Percentiles rank a stretch among this genome's conserved stretches.
These are phyloP conservation scores for Melozone crissalis DNA, from an alignment of 2,113 vertebrate species.

Conservation along the genomic window DNA sequence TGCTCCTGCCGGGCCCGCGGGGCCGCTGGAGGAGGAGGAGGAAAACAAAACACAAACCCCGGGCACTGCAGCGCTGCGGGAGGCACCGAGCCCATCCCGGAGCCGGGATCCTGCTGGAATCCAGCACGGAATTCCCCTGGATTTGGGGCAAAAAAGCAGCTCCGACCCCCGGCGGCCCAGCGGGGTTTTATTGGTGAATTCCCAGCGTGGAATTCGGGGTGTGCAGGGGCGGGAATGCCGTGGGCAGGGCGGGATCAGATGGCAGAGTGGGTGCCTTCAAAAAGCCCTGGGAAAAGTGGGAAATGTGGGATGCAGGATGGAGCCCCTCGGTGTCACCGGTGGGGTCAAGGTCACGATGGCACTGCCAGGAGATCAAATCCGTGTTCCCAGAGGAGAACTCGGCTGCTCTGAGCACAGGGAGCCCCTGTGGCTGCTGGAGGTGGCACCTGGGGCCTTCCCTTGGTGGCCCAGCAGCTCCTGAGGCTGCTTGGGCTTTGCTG, in stretches of 20 bases:
- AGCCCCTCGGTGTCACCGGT: not conserved
- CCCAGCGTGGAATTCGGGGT: not conserved
- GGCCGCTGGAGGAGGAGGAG: not conserved
- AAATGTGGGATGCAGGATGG: not conserved
- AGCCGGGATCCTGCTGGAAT: not conserved
- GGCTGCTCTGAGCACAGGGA: not conserved
- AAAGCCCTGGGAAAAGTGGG: not conserved
- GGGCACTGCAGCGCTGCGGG: slow-evolving; percentile 18
- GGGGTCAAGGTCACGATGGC: not conserved
- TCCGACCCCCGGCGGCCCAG: not conserved
- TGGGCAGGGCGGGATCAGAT: not conserved
- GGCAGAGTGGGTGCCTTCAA: not conserved
- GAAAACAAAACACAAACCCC: not conserved
- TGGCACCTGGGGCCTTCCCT: accelerated
- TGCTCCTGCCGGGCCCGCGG: not conserved
- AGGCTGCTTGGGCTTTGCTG: not conserved
- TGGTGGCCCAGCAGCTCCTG: not conserved
- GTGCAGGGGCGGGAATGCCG: not conserved
- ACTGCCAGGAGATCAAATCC: not conserved
- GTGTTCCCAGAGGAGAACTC: accelerated
- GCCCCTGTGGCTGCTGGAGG: not conserved
- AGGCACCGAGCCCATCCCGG: not conserved
- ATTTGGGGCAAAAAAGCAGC: not conserved
- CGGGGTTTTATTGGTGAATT: not conserved
- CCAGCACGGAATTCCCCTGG: not conserved